Evolutionary conservation across 2,797 vertebrate genomes (phyloP), one percentile per base, ranked within the genome.

Genomic region (Nyctalus aviator): DNA sequence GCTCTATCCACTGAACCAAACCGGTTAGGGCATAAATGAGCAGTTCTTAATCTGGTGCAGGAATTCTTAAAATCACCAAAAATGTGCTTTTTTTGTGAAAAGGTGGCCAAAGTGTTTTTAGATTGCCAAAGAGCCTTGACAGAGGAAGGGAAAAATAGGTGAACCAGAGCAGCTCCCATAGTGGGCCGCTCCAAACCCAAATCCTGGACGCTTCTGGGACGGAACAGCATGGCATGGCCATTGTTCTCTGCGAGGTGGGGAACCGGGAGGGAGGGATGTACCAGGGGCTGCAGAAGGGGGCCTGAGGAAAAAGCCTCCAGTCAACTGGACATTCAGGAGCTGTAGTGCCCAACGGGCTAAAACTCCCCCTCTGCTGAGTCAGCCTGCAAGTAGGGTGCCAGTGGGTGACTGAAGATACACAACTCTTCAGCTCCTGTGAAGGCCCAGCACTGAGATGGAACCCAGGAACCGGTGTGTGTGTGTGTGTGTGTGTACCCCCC

Each of bases 11-110:
- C 6, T 41, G 37, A 41, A 7, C 37, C 37, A 41, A 41, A 41
- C 37, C 37, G 6, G 37, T 41, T 41, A 41, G 37, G 37, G 37
- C 37, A 41, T 41, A 41, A 93, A 90, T 59, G 48, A 68, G 41
- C 41, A 14, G 18, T 55, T 90, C 69, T 83, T 82, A 90, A 53
- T 5, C 53, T 76, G 69, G 53, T 15, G 27, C 30, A 57, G 48
- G 57, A 78, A 30, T 92, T 55, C n/a, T 27, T 64, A n/a, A 50
- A 93, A 78, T 6, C 69, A 76, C 59, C 30, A 78, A 64, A 93
- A 93, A 53, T 53, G 3, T n/a, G 12, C 21, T 41, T 81, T 85
- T 85, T 77, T n/a, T n/a, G 59, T 37, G 32, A 18, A 32, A 46
- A 55, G 64, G 30, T 15, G 25, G 73, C 20, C n/a, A 81, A 64